Evolutionary conservation across 2,888 invertebrate genomes (phyloP), one percentile per base, ranked within the genome.

Genomic region (Ichneumoninae sp.): DNA sequence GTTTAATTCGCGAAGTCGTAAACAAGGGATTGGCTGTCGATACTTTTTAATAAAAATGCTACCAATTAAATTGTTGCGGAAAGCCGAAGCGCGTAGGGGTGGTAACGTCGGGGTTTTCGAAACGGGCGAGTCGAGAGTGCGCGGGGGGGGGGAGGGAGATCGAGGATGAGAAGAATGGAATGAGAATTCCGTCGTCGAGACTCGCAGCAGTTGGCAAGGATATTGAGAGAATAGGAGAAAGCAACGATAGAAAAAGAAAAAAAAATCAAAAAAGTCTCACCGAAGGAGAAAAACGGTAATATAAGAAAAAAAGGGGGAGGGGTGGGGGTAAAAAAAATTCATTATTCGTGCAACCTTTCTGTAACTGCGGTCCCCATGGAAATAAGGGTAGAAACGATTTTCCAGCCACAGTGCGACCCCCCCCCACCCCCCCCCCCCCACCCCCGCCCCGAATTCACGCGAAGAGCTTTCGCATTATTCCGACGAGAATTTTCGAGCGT

Each of bases 41-140:
- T 93, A 93, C 91, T 93, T 93, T 86, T 93, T 93, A 93, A 93
- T 93, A 92, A 93, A 85, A 93, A 93, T 90, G 90, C 91, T 88
- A 90, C 91, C 92, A 92, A 93, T 93, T 93, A 92, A 92, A 93
- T 92, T 91, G 91, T 88, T 89, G 85, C 87, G 87, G 88, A 78
- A 66, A 69, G 75, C 69, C 76, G 36, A 33, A 73, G 73, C 60
- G 77, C 57, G 70, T 33, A 69, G 44, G 65, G 60, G 70, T 13
- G 16, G 65, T 60, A 69, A 75, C 71, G 50, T 65, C 79, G 66
- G 75, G 60, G 76, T 65, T 83, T 85, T 73, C 68, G 68, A 65
- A 83, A 76, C 22, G 76, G 36, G 10, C 47, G 19, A 69, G 63
- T 74, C 63, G 10, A 36, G 57, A 33, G 30, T 50, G 60, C 33